These are phyloP conservation scores for Tokudaia muenninki DNA, from an alignment of 2,797 vertebrate genomes.

Conservation along the genomic window DNA sequence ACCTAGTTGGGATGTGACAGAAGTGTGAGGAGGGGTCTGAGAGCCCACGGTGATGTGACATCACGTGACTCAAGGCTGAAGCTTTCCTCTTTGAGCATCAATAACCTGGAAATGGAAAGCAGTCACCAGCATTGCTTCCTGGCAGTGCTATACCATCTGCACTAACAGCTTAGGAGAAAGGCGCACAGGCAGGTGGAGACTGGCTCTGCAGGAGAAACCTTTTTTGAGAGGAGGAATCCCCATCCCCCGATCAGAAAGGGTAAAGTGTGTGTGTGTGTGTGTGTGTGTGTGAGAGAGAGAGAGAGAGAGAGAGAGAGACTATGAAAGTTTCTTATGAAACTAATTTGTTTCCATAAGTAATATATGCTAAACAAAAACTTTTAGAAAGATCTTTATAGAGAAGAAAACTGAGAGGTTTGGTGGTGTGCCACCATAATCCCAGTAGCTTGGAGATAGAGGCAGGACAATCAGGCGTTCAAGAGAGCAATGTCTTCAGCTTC, in stretches of 20 bases:
- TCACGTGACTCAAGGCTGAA: accelerated
- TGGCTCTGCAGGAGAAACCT: background rate
- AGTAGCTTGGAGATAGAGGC: background rate
- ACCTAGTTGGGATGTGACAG: background rate
- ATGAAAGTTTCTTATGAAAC: background rate
- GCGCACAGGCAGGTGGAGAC: accelerated
- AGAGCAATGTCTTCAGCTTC: background rate
- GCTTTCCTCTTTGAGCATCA: background rate
- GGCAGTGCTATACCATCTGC: accelerated
- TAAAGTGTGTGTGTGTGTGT: background rate
- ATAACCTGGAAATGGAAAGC: background rate
- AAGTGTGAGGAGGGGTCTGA: background rate
- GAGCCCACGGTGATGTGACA: too few relatives aligned
- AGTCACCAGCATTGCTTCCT: accelerated
- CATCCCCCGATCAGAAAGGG: background rate
- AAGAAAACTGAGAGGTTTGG: background rate
- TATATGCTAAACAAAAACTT: background rate
- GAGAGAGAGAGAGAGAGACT: too few relatives aligned
- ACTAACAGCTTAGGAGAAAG: too few relatives aligned
- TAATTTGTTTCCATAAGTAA: background rate
- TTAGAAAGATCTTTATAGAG: background rate
- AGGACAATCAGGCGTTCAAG: background rate
- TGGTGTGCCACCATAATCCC: background rate
- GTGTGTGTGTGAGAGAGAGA: background rate
- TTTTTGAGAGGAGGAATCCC: background rate